Percentiles rank a stretch among this genome's conserved stretches.
phyloP scores from a whole-genome alignment of 2,888 invertebrate genomes.

The Microctonus aethiopoides region DNA sequence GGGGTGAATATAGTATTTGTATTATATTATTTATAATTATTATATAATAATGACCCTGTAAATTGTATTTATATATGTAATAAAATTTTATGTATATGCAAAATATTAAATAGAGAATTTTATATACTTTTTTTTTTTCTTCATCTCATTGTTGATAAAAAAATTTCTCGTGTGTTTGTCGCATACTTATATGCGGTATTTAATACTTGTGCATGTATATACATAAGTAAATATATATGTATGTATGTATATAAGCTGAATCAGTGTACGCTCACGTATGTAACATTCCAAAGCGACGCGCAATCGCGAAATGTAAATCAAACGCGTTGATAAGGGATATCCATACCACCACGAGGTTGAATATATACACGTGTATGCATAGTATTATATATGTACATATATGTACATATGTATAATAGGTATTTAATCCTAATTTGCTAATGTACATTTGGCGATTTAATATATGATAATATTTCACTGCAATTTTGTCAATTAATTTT shows the following conservation, averaged over 20 bases:
- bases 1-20: no score
- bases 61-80: slow-evolving; percentile 22
- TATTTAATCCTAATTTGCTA: no score
- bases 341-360: background rate
- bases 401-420: background rate
- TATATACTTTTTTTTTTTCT: background rate
- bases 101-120: no score
- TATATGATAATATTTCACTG: no score
- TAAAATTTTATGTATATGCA: slow-evolving; percentile 8
- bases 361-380: background rate
- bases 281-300: slow-evolving; percentile 43
- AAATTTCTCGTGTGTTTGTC: background rate
- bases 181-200: background rate
- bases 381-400: no score
- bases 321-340: slow-evolving; percentile 31
- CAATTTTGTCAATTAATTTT: no score
- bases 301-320: slow-evolving; percentile 36
- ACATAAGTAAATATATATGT: no score
- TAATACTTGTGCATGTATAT: no score
- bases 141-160: background rate
- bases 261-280: slow-evolving; percentile 26
- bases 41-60: background rate
- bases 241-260: background rate
- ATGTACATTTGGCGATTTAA: no score
- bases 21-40: background rate